Conservation (phyloP, 2,113 vertebrate genomes). For the Tympanuchus pallidicinctus region DNA sequence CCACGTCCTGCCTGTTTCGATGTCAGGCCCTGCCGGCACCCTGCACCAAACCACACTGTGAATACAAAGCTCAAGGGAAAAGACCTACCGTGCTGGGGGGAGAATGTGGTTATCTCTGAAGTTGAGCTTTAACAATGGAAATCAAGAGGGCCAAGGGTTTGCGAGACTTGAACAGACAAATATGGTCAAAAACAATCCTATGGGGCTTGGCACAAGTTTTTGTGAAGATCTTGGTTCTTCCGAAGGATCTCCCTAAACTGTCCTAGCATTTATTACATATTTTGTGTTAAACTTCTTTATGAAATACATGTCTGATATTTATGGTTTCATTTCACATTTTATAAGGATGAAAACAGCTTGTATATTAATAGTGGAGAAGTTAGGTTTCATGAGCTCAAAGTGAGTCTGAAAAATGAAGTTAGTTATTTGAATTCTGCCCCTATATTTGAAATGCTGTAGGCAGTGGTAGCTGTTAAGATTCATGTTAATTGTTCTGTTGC, state of each 20-base stretch:
- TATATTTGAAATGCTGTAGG: not conserved
- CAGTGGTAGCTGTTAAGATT: not conserved
- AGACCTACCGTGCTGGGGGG: fast-evolving
- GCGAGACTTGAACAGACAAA: not conserved
- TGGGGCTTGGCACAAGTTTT: not conserved
- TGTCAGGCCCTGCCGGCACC: not conserved
- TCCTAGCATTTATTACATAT: not conserved
- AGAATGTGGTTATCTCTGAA: not conserved
- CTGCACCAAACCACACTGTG: not conserved
- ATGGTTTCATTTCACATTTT: not conserved
- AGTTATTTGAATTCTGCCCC: not conserved
- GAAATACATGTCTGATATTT: not conserved
- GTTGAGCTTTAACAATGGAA: not conserved
- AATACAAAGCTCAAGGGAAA: not conserved
- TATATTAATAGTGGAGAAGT: not conserved
- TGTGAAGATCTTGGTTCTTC: not conserved
- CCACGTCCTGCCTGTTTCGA: fast-evolving
- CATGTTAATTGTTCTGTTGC: not conserved
- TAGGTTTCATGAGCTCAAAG: not conserved
- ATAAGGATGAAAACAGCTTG: not conserved
- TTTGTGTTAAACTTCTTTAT: not conserved
- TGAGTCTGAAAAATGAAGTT: not conserved
- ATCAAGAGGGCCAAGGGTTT: not conserved
- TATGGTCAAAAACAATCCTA: not conserved
- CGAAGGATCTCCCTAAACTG: not conserved